These are phyloP conservation scores for Acanthurus lineatus DNA, from an alignment of 2,797 vertebrate species.

Conservation along the genomic window DNA sequence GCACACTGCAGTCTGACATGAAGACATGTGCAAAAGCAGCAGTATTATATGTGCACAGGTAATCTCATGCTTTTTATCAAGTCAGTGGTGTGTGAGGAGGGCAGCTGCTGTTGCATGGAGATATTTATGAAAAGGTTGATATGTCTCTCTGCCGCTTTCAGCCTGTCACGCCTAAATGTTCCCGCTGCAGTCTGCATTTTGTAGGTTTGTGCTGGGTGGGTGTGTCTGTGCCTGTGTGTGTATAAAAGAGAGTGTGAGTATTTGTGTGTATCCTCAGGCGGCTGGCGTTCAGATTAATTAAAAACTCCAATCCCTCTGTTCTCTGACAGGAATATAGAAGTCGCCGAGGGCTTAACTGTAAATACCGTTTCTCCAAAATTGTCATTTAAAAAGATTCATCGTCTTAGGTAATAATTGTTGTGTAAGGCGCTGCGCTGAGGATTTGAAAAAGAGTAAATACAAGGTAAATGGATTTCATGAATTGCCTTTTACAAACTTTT, in stretches of 20 bases:
- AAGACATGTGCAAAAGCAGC: neutral
- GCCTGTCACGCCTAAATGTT: conserved; percentile 9
- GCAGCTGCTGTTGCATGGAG: conserved; percentile 16
- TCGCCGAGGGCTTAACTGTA: conserved; percentile 56
- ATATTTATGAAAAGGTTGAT: conserved; percentile 33
- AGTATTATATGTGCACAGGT: neutral
- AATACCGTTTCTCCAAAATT: conserved; percentile 53
- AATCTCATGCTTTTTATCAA: neutral
- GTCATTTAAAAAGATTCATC: conserved; percentile 42
- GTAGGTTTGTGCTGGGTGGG: neutral
- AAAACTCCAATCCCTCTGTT: conserved; percentile 66
- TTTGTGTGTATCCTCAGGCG: conserved; percentile 27
- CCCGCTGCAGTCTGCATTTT: conserved; percentile 14
- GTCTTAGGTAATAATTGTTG: conserved; percentile 46
- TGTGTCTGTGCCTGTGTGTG: neutral
- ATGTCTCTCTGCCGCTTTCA: neutral
- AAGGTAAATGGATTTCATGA: neutral
- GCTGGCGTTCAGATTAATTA: conserved; percentile 70
- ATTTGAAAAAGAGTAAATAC: conserved; percentile 18
- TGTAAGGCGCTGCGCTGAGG: neutral
- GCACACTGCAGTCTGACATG: neutral
- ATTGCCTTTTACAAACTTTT: conserved; percentile 6
- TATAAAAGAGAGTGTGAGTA: neutral
- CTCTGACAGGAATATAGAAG: conserved; percentile 61
- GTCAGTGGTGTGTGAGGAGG: neutral